Conservation (phyloP, 2,797 vertebrate species). For the Uromys caudimaculatus region DNA sequence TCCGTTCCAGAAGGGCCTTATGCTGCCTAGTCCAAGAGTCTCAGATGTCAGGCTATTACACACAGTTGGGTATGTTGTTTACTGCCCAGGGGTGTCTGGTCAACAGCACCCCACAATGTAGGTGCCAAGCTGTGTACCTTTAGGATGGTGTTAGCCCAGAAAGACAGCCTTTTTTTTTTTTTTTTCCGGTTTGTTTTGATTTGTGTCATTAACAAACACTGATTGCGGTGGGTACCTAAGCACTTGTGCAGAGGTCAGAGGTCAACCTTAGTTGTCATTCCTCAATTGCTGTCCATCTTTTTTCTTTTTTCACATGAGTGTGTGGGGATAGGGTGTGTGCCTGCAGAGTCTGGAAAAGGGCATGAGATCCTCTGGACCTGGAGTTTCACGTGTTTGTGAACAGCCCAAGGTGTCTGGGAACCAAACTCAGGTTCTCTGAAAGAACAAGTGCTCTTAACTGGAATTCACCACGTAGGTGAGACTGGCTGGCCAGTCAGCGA, state of each 20-base stretch:
- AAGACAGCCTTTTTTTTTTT: neutral
- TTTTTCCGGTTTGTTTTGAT: neutral
- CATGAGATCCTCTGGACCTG: neutral
- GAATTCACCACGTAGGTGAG: neutral
- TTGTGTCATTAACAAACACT: neutral
- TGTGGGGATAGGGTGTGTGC: neutral
- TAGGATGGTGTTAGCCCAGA: neutral
- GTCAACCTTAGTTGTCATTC: neutral
- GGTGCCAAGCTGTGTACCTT: neutral
- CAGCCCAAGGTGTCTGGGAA: no score
- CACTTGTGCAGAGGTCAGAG: neutral
- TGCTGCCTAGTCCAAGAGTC: neutral
- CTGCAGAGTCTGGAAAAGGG: neutral
- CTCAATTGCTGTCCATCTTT: neutral
- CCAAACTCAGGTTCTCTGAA: neutral
- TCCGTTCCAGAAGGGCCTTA: slow-evolving; percentile 84
- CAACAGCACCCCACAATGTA: neutral
- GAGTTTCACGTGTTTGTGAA: neutral
- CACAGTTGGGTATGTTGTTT: neutral
- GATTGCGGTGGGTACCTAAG: neutral
- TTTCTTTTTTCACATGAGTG: neutral
- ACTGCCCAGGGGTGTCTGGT: neutral
- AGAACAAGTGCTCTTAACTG: neutral
- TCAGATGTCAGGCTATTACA: neutral
- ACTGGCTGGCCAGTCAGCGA: neutral